Evolutionary conservation across 2,888 invertebrate genomes (phyloP), one percentile per base, ranked within the genome.

Genomic region (Bimastos eiseni): DNA sequence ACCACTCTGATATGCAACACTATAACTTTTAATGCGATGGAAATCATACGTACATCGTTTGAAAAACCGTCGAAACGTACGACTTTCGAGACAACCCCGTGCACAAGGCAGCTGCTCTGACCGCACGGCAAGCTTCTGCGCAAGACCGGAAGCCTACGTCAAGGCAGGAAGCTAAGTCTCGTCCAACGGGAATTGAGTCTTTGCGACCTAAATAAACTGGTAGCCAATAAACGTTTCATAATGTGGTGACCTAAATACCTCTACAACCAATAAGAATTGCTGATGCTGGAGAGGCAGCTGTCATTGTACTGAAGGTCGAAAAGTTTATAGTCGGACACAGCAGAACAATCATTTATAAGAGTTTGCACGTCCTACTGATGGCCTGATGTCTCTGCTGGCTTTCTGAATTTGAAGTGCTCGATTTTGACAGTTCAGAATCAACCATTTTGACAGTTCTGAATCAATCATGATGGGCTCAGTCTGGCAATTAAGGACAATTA

Each of bases 251-350:
- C 70, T n/a, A 70, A n/a, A 70, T 70, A 70, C 70, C 70, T 30
- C n/a, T 70, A 11, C n/a, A 70, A 17, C 70, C 70, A 70, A 70
- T n/a, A 30, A 70, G n/a, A 70, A 70, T n/a, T 30, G 70, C 11
- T 30, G 70, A 70, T 70, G n/a, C n/a, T 70, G 30, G 70, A 70
- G 70, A 70, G n/a, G 70, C 86, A 33, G 86, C n/a, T 37, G 86
- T 86, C 86, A 34, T 86, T 34, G 86, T 37, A 37, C 24, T 86
- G n/a, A 86, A 86, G 86, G 86, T 86, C 86, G 37, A 86, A 86
- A 86, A 86, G 86, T 86, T 86, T 36, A 17, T n/a, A n/a, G 21
- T 49, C 49, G 49, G 70, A 70, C 70, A 70, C 8, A 0, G 70
- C 1, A 70, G 30, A n/a, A n/a, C 70, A 41, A 15, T 41, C 6